phyloP scores from a whole-genome alignment of 2,888 invertebrate genomes.

The Danaus chrysippus region DNA sequence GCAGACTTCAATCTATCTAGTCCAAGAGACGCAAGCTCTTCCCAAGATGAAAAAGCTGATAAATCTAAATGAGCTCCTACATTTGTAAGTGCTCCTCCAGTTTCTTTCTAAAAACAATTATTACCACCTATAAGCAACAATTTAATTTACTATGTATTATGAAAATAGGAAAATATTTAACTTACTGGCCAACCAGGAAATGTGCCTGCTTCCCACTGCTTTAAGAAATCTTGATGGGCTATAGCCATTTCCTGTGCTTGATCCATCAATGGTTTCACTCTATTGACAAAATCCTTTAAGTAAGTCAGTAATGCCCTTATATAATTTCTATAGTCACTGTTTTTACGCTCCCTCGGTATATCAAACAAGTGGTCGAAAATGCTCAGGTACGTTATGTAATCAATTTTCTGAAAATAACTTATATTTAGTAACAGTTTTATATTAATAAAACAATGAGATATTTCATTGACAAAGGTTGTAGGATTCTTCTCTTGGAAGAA shows the following conservation, averaged over 20 bases:
- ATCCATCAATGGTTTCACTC: slow-evolving; percentile 93
- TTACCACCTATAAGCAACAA: background rate
- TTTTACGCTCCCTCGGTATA: slow-evolving; percentile 93
- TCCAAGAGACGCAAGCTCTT: slow-evolving; percentile 97
- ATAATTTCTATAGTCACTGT: slow-evolving; percentile 92
- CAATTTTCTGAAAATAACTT: slow-evolving; percentile 83
- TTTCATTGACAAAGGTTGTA: no score
- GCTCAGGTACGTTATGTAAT: slow-evolving; percentile 96
- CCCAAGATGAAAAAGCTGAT: slow-evolving; percentile 98
- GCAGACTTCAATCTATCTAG: slow-evolving; percentile 98
- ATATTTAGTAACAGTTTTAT: no score
- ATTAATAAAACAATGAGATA: no score
- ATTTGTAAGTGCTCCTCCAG: slow-evolving; percentile 94
- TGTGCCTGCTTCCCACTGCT: slow-evolving; percentile 92
- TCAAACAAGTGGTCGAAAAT: slow-evolving; percentile 98
- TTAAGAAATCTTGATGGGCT: slow-evolving; percentile 88
- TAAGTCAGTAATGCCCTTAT: slow-evolving; percentile 91
- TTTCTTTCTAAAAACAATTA: slow-evolving; percentile 86
- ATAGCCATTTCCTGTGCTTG: slow-evolving; percentile 87
- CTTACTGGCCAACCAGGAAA: slow-evolving; percentile 96
- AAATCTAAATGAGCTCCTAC: slow-evolving; percentile 98
- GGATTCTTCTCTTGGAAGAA: no score
- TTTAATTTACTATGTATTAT: background rate
- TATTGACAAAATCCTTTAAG: slow-evolving; percentile 87
- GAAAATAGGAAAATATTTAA: slow-evolving; percentile 25